Percentiles rank a stretch among this genome's conserved stretches.
phyloP scores from a whole-genome alignment of 2,113 vertebrate species.

The Barnardius zonarius region DNA sequence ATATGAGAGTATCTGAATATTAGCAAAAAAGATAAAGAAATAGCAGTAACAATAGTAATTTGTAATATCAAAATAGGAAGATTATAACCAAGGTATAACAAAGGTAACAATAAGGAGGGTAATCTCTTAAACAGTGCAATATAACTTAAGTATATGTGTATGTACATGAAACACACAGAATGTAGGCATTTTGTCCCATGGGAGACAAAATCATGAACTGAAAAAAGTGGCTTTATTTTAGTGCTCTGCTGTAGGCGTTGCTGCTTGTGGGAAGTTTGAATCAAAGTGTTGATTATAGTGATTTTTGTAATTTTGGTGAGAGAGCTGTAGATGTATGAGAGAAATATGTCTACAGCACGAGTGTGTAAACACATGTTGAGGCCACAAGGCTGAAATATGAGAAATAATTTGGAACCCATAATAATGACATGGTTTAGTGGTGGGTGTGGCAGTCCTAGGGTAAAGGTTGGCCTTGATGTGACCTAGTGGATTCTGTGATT shows the following conservation, averaged over 20 bases:
- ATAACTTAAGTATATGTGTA: neutral
- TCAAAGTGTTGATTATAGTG: neutral
- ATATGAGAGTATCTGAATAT: neutral
- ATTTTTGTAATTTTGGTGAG: neutral
- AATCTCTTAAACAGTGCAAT: neutral
- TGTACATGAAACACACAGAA: neutral
- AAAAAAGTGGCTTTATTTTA: neutral
- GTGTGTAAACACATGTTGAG: neutral
- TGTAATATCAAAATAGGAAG: neutral
- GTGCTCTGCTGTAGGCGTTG: neutral
- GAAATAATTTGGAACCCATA: neutral
- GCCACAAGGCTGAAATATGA: neutral
- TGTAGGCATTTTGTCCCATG: neutral
- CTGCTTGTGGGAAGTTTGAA: neutral
- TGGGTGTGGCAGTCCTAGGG: neutral
- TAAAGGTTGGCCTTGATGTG: neutral
- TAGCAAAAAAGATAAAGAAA: neutral
- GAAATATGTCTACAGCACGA: neutral
- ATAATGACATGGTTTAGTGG: neutral
- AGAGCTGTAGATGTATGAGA: neutral
- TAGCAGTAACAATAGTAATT: neutral
- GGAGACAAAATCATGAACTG: neutral
- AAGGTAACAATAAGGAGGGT: neutral
- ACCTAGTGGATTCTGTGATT: neutral
- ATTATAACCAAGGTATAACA: neutral